These are phyloP conservation scores for Wiebesia pumilae DNA, from an alignment of 1,140 invertebrate genomes.

Conservation along the genomic window DNA sequence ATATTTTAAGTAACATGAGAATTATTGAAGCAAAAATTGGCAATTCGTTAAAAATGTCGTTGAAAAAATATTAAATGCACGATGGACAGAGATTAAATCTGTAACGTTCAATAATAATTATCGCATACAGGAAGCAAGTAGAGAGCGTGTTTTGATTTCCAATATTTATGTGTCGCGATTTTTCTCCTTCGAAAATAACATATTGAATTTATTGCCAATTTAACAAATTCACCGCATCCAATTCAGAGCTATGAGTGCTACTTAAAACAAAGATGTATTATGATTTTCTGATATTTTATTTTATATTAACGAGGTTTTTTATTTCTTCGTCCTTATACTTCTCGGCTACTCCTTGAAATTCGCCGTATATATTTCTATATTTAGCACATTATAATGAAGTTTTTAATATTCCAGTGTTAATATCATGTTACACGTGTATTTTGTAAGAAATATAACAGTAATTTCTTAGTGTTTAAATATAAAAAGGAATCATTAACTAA, in stretches of 20 bases:
- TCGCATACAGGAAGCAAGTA: background rate
- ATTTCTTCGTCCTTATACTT: background rate
- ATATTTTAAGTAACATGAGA: too few species aligned
- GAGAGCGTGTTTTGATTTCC: conserved; percentile 34
- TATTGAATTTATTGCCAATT: conserved; percentile 36
- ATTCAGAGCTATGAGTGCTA: background rate
- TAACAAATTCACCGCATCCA: conserved; percentile 17
- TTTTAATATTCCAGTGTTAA: too few species aligned
- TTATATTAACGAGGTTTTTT: background rate
- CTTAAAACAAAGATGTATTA: background rate
- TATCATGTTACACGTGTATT: too few species aligned
- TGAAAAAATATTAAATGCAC: background rate
- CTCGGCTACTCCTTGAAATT: background rate
- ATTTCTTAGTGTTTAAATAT: background rate
- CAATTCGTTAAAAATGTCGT: background rate
- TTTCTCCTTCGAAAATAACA: conserved; percentile 16
- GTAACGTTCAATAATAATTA: background rate
- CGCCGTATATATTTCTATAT: too few species aligned
- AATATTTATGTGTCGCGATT: background rate
- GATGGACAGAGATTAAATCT: too few species aligned
- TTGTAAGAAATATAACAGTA: background rate
- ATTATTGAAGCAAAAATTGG: too few species aligned
- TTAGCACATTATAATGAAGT: too few species aligned
- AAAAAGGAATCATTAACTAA: background rate
- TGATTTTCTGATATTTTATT: background rate